A percentile compares a stretch with the other conserved stretches of the same genome.
Conservation (phyloP, 2,888 invertebrate genomes). For the Tetranychus piercei region DNA sequence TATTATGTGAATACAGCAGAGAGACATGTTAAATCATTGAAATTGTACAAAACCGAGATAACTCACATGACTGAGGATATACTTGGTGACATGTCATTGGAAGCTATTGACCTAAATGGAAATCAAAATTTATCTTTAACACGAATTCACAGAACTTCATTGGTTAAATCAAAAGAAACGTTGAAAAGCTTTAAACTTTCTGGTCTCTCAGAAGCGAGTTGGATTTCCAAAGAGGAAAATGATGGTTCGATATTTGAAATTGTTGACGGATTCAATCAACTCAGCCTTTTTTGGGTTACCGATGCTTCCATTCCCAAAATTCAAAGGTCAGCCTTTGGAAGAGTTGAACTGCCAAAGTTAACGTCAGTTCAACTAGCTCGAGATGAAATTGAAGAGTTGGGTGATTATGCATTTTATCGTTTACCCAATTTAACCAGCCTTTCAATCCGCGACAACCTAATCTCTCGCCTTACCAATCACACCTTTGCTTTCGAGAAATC, state of each 20-base stretch:
- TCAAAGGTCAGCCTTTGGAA: conserved; percentile 14
- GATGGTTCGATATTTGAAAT: conserved; percentile 14
- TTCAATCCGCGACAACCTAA: conserved; percentile 4
- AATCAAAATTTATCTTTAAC: conserved; percentile 13
- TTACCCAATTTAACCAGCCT: conserved; percentile 14
- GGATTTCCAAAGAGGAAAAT: conserved; percentile 10
- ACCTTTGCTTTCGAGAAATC: conserved; percentile 15
- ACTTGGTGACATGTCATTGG: conserved; percentile 9
- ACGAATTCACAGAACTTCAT: background rate
- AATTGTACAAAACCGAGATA: conserved; percentile 15
- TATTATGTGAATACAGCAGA: conserved; percentile 9
- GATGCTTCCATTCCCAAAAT: conserved; percentile 8
- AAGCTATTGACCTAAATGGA: conserved; percentile 13
- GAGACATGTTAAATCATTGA: background rate
- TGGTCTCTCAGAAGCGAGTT: background rate
- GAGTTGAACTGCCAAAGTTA: conserved; percentile 6
- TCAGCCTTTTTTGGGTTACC: conserved; percentile 2
- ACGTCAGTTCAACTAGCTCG: conserved; percentile 1
- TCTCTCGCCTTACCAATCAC: conserved; percentile 7
- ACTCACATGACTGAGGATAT: background rate
- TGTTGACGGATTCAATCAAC: conserved; percentile 8
- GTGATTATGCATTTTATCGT: conserved; percentile 15
- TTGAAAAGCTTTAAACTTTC: background rate
- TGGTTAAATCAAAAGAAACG: conserved; percentile 4
- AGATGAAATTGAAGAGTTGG: conserved; percentile 13